Base-by-base conservation (phyloP, 1,140 invertebrate species). In the Drosophila hydei region DNA sequence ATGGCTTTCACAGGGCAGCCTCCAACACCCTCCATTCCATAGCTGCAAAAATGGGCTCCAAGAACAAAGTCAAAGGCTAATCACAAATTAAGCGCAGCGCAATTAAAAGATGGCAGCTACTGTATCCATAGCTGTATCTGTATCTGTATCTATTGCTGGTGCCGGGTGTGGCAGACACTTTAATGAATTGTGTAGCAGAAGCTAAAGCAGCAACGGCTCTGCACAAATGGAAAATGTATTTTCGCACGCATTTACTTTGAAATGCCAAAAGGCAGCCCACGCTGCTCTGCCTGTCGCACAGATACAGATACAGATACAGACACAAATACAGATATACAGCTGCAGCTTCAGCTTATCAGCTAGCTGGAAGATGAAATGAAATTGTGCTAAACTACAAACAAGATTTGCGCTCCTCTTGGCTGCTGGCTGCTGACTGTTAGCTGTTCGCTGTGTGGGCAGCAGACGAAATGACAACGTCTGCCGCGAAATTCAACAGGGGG, bases 311-410 rank as follows among this genome's bases (percentile, higher is more conserved):
- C n/a, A n/a, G 16, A 40, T 11, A 40, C n/a, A 40, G 5, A 40
- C 2, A 40, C 36, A 40, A 7, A 18, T 5, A 12, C 18, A 21
- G 18, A 18, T 19, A 27, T 36, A 38, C 43, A 27, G 54, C 21
- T 27, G 27, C 50, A 52, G 50, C 50, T 55, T 59, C 54, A 48
- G 67, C 55, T 87, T 87, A 77, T 80, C 74, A 87, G 74, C 74
- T 45, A 38, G 16, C 55, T 67, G 69, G 59, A 88, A 87, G 81
- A 81, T 77, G 81, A 81, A 77, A 77, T 77, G 71, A 85, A 84
- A 59, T 87, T 85, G 77, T 87, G 80, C 81, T 87, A 87, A 79
- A 85, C 81, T 80, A 85, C 74, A 77, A 85, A 88, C 83, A 74
- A 88, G 81, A 88, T 78, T 77, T 72, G 59, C 45, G 62, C 52